Evolutionary conservation across 2,113 vertebrate species (phyloP), one percentile per base, ranked within the genome.

Genomic region (Oriolus oriolus): DNA sequence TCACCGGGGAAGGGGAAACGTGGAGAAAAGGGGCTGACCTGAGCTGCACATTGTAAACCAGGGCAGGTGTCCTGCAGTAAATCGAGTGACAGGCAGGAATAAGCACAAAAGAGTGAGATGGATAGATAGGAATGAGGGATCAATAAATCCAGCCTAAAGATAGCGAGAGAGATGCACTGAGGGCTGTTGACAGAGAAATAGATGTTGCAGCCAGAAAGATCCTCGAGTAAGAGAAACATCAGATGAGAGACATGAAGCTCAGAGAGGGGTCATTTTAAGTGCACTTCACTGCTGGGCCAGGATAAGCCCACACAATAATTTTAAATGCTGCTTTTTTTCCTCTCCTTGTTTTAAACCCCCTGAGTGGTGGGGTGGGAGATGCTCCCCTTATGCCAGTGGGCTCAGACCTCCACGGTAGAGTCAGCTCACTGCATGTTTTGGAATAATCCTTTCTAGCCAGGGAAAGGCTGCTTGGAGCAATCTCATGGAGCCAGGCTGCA

Each of bases 101-200:
- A 66, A 90, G 73, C 90, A 89, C 79, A 86, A 53, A 81, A 63
- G 92, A 90, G 84, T 57, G 63, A 95, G 95, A 88, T 93, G 92
- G 95, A 87, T 57, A 65, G 96, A 94, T 78, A 89, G 88, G 90
- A 93, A 78, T 39, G 83, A 90, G 56, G 35, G 80, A 96, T 97
- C 96, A 18, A 97, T 96, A 96, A 84, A 53, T 20, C 0, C 5
- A 84, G 76, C 63, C 96, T 96, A 96, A 97, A 97, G 93, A 97
- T 94, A 96, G 96, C 83, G 89, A 44, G 60, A 60, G 88, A 95
- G 78, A 68, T 70, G 80, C 71, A 27, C 75, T 27, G 76, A 88
- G 83, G 69, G 80, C 88, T 94, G 90, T 68, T 93, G 95, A 92
- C 83, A 90, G 92, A 87, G 83, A 92, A 96, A 94, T 53, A 53